Base-by-base conservation (phyloP, 1,140 invertebrate genomes). In the Zophobas atratus region DNA sequence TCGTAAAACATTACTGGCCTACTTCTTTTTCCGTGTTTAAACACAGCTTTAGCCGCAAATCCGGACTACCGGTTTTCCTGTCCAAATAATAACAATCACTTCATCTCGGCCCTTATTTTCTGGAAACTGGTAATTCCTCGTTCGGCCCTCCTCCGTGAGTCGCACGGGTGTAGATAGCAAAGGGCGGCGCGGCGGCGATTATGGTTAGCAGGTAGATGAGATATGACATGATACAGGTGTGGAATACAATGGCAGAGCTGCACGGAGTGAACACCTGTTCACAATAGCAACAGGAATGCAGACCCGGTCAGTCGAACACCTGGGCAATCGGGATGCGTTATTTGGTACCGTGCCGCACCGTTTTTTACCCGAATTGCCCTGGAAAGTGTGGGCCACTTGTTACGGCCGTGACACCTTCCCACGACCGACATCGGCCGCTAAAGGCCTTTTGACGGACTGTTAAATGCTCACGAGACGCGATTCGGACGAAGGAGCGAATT, bases 191-290 rank as follows among this genome's bases (percentile, higher is more conserved):
- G 49, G 49, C 49, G 20, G 49, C 49, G 20, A 72, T 72, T 72
- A 72, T 72, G 38, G 0, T 72, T 51, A 80, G 76, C 79, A 72
- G 70, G 70, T 72, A 72, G 70, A 72, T 72, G 70, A 80, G 79
- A 80, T 80, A 78, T 78, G 79, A 72, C 79, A 80, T 76, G 79
- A 78, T 76, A 80, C 79, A 80, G 79, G 79, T 80, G 79, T 80
- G 79, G 72, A 77, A 70, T 60, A 77, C 79, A 80, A 80, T 80
- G 79, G 53, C 71, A 39, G 70, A 67, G 63, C 35, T 39, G 41
- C 60, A 76, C 70, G 48, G 51, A 67, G n/a, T 70, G 79, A 76
- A 80, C 79, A 80, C 79, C 79, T 80, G 79, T 80, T 80, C 57
- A 75, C 71, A 78, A 75, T 80, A 75, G 75, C 70, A 53, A 60